These are phyloP conservation scores for Chaetura pelagica DNA, from an alignment of 2,113 vertebrate species.

Conservation along the genomic window DNA sequence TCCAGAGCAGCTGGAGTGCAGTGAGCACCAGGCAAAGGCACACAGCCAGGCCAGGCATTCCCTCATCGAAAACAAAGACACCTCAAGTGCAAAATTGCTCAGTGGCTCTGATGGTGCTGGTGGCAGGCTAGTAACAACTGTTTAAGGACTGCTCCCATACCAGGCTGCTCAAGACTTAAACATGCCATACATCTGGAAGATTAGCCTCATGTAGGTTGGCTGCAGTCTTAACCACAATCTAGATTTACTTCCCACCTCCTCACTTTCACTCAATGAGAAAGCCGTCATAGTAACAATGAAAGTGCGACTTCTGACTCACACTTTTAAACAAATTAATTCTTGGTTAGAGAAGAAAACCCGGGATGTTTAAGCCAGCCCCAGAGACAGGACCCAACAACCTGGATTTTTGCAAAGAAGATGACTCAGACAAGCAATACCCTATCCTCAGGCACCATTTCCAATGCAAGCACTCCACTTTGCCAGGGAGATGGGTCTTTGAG, in stretches of 20 bases:
- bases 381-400: neutral
- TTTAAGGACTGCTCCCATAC: neutral
- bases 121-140: neutral
- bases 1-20: neutral
- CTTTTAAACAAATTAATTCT: constrained; percentile 1
- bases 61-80: neutral
- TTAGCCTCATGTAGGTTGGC: neutral
- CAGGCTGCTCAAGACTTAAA: neutral
- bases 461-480: neutral
- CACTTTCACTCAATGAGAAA: neutral
- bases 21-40: accelerated
- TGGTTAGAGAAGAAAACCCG: neutral
- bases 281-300: neutral
- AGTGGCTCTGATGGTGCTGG: neutral
- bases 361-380: neutral
- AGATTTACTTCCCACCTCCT: neutral
- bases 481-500: neutral
- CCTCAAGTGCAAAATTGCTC: neutral
- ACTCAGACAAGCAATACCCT: neutral
- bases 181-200: accelerated
- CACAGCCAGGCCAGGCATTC: neutral
- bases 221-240: neutral
- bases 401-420: neutral
- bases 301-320: neutral
- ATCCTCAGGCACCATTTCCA: neutral